Conservation (phyloP, 2,797 vertebrate species). For the Myotis pilosus region DNA sequence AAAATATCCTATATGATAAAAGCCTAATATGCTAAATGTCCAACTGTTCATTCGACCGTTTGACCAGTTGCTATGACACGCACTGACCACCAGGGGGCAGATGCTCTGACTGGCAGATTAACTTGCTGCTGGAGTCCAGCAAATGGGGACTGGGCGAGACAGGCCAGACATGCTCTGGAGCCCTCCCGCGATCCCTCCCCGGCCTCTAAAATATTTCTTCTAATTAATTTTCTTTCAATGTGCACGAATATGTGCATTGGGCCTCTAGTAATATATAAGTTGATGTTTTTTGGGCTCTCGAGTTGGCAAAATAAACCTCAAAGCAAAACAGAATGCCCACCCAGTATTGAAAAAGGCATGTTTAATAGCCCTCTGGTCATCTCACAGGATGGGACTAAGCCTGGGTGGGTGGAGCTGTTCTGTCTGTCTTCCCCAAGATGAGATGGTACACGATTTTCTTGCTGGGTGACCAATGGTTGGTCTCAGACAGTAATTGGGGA, state of each 20-base stretch:
- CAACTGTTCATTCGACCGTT: accelerated
- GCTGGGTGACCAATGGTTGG: not conserved
- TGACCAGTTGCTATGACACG: too few relatives aligned
- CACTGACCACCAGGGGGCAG: too few relatives aligned
- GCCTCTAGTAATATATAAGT: not conserved
- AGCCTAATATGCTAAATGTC: too few relatives aligned
- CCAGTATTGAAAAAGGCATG: not conserved
- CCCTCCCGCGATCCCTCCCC: too few relatives aligned
- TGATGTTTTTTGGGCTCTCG: not conserved
- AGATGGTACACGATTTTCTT: not conserved
- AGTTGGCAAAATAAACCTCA: not conserved
- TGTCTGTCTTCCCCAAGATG: not conserved
- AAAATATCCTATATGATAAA: too few relatives aligned
- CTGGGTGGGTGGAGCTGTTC: not conserved
- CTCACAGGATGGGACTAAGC: not conserved
- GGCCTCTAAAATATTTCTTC: too few relatives aligned
- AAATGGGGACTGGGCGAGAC: too few relatives aligned
- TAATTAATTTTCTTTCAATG: too few relatives aligned
- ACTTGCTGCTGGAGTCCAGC: too few relatives aligned
- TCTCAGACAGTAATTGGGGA: not conserved
- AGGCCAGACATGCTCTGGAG: too few relatives aligned
- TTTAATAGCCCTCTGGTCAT: not conserved
- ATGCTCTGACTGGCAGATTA: too few relatives aligned
- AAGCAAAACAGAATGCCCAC: not conserved
- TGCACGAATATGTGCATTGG: not conserved